Evolutionary conservation across 2,797 vertebrate genomes (phyloP).

Genomic region (Cyclura pinguis): DNA sequence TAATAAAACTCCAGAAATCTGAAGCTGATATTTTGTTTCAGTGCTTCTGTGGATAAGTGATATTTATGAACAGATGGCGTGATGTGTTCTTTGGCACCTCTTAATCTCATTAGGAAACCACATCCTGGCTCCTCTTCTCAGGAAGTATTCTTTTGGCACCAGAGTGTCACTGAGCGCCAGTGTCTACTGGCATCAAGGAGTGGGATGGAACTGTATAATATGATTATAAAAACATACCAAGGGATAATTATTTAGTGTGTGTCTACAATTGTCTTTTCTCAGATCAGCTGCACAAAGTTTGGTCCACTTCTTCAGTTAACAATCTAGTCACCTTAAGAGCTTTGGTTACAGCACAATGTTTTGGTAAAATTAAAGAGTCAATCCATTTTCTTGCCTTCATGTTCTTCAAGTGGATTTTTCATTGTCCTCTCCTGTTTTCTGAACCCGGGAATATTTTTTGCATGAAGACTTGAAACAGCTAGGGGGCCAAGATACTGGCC

Average conservation of each 20-base stretch:
- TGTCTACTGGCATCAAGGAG: slow-evolving; percentile 60
- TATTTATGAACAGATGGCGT: slow-evolving; percentile 49
- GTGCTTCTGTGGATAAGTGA: slow-evolving; percentile 60
- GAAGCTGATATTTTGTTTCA: slow-evolving; percentile 58
- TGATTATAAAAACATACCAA: slow-evolving; percentile 63
- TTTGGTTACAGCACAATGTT: slow-evolving; percentile 80
- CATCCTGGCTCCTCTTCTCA: slow-evolving; percentile 61
- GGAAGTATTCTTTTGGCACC: slow-evolving; percentile 36
- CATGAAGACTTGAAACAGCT: slow-evolving; percentile 96
- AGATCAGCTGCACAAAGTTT: slow-evolving; percentile 73
- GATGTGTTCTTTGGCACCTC: slow-evolving; percentile 76
- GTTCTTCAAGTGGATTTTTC: slow-evolving; percentile 82
- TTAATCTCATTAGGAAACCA: slow-evolving; percentile 67
- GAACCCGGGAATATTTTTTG: slow-evolving; percentile 96
- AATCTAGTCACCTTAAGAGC: slow-evolving; percentile 74
- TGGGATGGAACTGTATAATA: slow-evolving; percentile 58
- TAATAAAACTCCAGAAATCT: slow-evolving; percentile 63
- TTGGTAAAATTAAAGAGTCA: slow-evolving; percentile 61
- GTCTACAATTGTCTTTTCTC: slow-evolving; percentile 63
- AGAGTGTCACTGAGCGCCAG: slow-evolving; percentile 29
- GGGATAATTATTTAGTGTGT: slow-evolving; percentile 35
- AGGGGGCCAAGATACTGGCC: slow-evolving; percentile 94
- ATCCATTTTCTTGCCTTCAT: slow-evolving; percentile 57
- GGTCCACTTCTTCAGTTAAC: slow-evolving; percentile 78
- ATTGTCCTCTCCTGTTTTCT: slow-evolving; percentile 86